Evolutionary conservation across 1,140 invertebrate species (phyloP).

Genomic region (Drosophila setifemur): DNA sequence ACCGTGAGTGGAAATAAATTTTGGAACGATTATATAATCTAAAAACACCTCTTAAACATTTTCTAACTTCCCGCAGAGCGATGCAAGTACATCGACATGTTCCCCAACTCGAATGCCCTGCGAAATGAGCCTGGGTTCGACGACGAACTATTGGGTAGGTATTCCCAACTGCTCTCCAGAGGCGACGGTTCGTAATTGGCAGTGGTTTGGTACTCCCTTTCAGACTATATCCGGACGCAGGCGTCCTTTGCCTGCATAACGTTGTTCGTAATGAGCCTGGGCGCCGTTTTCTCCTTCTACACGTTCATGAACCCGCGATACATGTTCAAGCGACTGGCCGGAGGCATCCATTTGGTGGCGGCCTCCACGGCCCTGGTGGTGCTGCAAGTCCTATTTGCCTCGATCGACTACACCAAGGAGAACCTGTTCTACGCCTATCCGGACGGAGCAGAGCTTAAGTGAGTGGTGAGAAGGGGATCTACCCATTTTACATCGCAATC

Average conservation of each 20-base stretch:
- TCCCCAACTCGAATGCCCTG: constrained; percentile 84
- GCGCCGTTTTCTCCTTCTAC: constrained; percentile 91
- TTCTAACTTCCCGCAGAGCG: constrained; percentile 81
- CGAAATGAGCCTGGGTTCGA: constrained; percentile 84
- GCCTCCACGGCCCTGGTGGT: constrained; percentile 90
- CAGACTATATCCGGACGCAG: constrained; percentile 92
- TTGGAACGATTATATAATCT: background rate
- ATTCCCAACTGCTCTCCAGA: background rate
- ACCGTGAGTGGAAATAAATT: constrained; percentile 65
- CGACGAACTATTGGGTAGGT: constrained; percentile 85
- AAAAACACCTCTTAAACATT: background rate
- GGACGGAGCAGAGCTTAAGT: constrained; percentile 85
- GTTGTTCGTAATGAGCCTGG: constrained; percentile 90
- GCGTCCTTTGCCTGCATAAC: constrained; percentile 93
- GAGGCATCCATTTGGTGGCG: constrained; percentile 90
- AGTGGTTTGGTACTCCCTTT: constrained; percentile 79
- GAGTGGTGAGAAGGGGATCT: constrained; percentile 54
- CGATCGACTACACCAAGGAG: constrained; percentile 88
- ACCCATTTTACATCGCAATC: background rate
- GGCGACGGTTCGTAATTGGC: constrained; percentile 44
- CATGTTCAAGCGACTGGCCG: constrained; percentile 94
- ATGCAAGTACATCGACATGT: constrained; percentile 86
- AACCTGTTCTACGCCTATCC: constrained; percentile 88
- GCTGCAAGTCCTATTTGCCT: constrained; percentile 90
- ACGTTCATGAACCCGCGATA: constrained; percentile 93